Conservation (phyloP, 1,140 invertebrate species). For the Calycopis cecrops region DNA sequence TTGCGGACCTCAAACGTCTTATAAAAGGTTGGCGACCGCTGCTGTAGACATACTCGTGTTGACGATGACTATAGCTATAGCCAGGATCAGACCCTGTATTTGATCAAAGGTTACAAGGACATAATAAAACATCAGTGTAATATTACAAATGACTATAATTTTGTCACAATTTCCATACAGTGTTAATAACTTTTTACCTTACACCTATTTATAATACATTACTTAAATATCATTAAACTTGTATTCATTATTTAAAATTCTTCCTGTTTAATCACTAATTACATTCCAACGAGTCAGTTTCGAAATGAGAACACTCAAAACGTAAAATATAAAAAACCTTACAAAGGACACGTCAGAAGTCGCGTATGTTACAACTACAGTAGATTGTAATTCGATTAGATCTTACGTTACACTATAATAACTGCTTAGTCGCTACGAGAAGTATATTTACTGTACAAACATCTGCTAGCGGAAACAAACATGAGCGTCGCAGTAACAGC, state of each 20-base stretch:
- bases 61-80: too few species aligned
- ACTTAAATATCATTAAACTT: constrained; percentile 66
- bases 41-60: too few species aligned
- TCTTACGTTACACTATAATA: constrained; percentile 70
- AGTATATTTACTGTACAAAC: constrained; percentile 73
- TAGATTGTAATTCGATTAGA: constrained; percentile 72
- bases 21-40: too few species aligned
- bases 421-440: constrained; percentile 68
- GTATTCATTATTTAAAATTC: constrained; percentile 67
- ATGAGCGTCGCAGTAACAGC: constrained; percentile 2
- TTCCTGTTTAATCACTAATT: constrained; percentile 68
- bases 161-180: constrained; percentile 74
- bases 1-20: too few species aligned
- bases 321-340: constrained; percentile 44
- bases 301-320: constrained; percentile 43
- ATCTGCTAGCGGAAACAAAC: constrained; percentile 53
- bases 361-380: constrained; percentile 53
- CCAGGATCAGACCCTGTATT: too few species aligned
- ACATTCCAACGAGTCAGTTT: constrained; percentile 61
- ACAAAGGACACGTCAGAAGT: constrained; percentile 52
- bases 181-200: constrained; percentile 75
- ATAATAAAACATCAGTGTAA: constrained; percentile 65
- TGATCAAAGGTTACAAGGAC: constrained; percentile 6
- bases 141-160: constrained; percentile 75
- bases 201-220: constrained; percentile 73